Evolutionary conservation across 64 coral and sea anemone genomes (phyloP), one percentile per base, ranked within the genome.

Genomic region (Montipora capricornis): DNA sequence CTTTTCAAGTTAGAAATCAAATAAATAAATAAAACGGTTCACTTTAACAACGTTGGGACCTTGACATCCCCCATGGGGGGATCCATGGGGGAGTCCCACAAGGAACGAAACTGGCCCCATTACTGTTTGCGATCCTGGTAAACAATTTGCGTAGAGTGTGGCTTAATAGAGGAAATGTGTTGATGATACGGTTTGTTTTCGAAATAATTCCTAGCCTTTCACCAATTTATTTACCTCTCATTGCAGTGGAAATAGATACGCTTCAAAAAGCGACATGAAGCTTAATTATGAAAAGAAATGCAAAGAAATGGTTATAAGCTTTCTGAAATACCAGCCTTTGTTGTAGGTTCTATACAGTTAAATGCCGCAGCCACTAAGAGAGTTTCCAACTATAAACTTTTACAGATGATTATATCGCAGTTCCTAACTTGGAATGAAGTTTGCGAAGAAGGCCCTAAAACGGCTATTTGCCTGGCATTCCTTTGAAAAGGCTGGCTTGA

Each of bases 41-140:
- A 37, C 37, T 37, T 37, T 37, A 37, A 37, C 37, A 37, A 37
- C 37, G 37, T 37, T 37, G 37, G 37, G 37, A 37, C 37, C 37
- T 1, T 37, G 37, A 37, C 37, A 37, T 37, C 37, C 67, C 67
- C 67, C 8, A 16, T 68, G 62, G 90, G 5, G 90, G 79, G 12
- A 74, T 92, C 16, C 8, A 16, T 68, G 62, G 90, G 5, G 90
- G 79, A 13, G 73, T 92, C 16, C 67, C 79, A 24, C 90, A 83
- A 20, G 90, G 90, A 44, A 92, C 79, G 7, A 92, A 92, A 73
- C 49, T 92, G 64, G 59, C 78, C 10, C 90, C 61, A 49, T 44
- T 83, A 26, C 64, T 83, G 20, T 91, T 92, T 83, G 60, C 90
- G 49, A 73, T 92, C 66, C 81, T 92, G 68, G 90, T 92, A 7